Base-by-base conservation (phyloP, 2,888 invertebrate genomes). In the Drosophila hawaiiensis region DNA sequence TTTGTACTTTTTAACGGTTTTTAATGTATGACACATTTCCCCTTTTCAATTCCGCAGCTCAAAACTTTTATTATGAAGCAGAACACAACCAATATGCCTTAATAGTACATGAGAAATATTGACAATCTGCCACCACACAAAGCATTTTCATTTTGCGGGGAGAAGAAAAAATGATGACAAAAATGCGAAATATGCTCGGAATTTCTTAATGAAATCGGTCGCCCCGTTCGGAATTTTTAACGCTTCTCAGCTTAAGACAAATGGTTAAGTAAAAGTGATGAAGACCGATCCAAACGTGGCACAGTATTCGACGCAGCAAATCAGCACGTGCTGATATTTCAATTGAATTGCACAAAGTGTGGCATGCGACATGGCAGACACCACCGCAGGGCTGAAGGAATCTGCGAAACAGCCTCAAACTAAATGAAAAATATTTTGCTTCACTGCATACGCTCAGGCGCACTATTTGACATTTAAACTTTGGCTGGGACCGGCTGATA, bases 191-290 rank as follows among this genome's bases (percentile, higher is more conserved):
- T 77, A 90, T 91, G 79, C 66, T 33, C 69, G 84, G 90, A 87
- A 90, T 90, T 90, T 90, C 82, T 84, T 91, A 90, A 90, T 90
- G 87, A 90, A 90, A 82, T 87, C 77, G 62, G 65, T 74, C 43
- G 63, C 37, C 49, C 41, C 37, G 22, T 31, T 49, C 41, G 67
- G 50, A 29, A 58, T 22, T 50, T 43, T 35, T 22, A 37, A 22
- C 22, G 35, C 22, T n/a, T 5, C 49, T 56, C 22, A 37, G 43
- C 70, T 74, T 85, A 89, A 89, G 89, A 87, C 89, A 89, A 89
- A 89, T 76, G 75, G 68, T 55, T 54, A 29, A 60, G 39, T 50
- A 49, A 64, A 67, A 62, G 54, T 47, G 53, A 64, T 25, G 47
- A 29, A 79, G 64, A 66, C n/a, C 29, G 53, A 59, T 50, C 47